Evolutionary conservation across 1,140 invertebrate species (phyloP).

Genomic region (Drosophila littoralis): DNA sequence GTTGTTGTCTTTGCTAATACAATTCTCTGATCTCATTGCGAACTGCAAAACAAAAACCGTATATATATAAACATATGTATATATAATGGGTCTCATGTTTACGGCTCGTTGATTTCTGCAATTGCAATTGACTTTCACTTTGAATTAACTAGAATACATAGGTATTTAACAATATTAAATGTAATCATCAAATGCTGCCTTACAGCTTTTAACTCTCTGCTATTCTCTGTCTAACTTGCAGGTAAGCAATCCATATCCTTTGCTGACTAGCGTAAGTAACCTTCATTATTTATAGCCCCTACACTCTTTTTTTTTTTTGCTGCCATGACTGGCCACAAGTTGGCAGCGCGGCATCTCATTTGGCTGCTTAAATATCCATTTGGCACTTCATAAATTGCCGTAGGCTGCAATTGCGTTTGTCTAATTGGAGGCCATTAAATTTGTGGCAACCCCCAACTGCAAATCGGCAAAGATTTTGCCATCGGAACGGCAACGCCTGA

Average conservation of each 20-base stretch:
- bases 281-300: slow-evolving; percentile 2
- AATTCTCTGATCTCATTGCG: slow-evolving; percentile 36
- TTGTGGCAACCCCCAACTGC: slow-evolving; percentile 63
- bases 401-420: slow-evolving; percentile 40
- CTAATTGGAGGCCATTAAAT: slow-evolving; percentile 73
- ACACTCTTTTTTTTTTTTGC: background rate
- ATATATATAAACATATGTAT: background rate
- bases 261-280: slow-evolving; percentile 47
- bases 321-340: slow-evolving; percentile 22
- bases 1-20: slow-evolving; percentile 49
- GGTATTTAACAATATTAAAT: background rate
- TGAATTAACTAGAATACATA: background rate
- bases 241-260: slow-evolving; percentile 43
- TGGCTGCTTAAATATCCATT: slow-evolving; percentile 60
- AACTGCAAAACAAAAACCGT: slow-evolving; percentile 13
- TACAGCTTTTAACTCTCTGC: slow-evolving; percentile 17
- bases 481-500: slow-evolving; percentile 51
- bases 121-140: slow-evolving; percentile 40
- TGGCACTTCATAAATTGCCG: slow-evolving; percentile 60
- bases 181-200: background rate
- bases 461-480: slow-evolving; percentile 40
- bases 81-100: slow-evolving; percentile 14
- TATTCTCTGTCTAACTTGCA: slow-evolving; percentile 31
- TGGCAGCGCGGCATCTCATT: slow-evolving; percentile 35
- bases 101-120: slow-evolving; percentile 33